Evolutionary conservation across 2,113 vertebrate genomes (phyloP), one percentile per base, ranked within the genome.

Genomic region (Lates calcarifer): DNA sequence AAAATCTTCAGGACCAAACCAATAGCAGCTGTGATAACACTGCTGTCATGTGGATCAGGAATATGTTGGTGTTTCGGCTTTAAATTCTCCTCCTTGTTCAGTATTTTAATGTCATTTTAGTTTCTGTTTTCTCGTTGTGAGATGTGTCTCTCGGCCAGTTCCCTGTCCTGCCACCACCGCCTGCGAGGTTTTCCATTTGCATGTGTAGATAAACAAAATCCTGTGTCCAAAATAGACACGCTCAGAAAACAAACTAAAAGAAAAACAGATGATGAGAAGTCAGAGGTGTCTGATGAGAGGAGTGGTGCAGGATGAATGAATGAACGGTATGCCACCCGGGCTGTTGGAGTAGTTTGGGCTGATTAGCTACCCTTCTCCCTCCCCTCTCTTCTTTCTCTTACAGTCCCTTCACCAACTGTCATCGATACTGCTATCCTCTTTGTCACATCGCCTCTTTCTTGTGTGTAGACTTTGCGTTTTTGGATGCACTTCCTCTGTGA

Each of bases 271-370:
- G 55, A 67, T 2, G 37, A 20, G 22, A 24, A 28, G 35, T 61
- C 53, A 10, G 29, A 24, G n/a, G 15, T 13, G 33, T 37, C 18
- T 51, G 62, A 35, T 18, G 45, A 45, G 65, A 70, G 81, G 75
- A 51, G 86, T 79, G 86, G 79, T 55, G 78, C 39, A 26, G 71
- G 33, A 71, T 29, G 71, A 37, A 85, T 81, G 90, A 90, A 92
- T 93, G 93, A 93, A 49, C 6, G 92, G 93, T 90, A 95, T 95
- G 95, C 45, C 29, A 65, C 41, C 87, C 0, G 86, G 90, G 94
- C 94, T 86, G 94, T 95, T 68, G 35, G 88, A 88, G 91, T 22
- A 82, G 89, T 94, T 89, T 22, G 49, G 79, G 77, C 77, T 65
- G 85, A 83, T 82, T 35, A 51, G 80, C 79, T 26, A 35, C 57